Evolutionary conservation across 2,797 vertebrate species (phyloP).

Genomic region (Phrynocephalus forsythii): DNA sequence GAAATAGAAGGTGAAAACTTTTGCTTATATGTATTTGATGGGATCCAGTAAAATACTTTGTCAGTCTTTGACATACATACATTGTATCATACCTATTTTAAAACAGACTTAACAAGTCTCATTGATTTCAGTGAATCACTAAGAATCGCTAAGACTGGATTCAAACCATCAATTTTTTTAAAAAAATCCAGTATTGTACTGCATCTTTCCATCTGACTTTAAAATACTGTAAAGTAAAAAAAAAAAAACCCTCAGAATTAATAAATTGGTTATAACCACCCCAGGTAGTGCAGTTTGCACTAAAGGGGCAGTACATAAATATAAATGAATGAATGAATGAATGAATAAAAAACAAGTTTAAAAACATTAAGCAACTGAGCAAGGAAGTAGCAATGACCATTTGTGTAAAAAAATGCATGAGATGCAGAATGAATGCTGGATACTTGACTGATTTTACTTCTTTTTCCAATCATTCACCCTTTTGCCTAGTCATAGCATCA

Average conservation of each 20-base stretch:
- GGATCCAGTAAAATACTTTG: neutral
- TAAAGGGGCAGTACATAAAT: too few relatives aligned
- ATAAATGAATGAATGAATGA: too few relatives aligned
- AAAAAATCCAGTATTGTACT: neutral
- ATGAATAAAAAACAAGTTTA: neutral
- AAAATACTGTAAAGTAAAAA: neutral
- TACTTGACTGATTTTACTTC: neutral
- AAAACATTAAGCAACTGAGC: neutral
- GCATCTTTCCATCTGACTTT: neutral
- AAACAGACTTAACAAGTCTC: too few relatives aligned
- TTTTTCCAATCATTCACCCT: too few relatives aligned
- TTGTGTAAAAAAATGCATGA: neutral
- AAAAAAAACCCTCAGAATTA: neutral
- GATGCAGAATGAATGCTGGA: neutral
- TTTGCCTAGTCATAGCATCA: neutral
- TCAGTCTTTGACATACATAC: too few relatives aligned
- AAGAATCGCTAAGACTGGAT: neutral
- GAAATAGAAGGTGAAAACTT: neutral
- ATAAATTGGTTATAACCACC: neutral
- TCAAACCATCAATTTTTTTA: neutral
- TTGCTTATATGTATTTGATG: neutral
- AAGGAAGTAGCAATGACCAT: neutral
- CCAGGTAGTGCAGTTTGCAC: too few relatives aligned
- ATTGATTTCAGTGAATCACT: too few relatives aligned
- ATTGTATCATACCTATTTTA: too few relatives aligned